Conservation (phyloP, 2,113 vertebrate genomes). For the Sinocyclocheilus rhinocerous region DNA sequence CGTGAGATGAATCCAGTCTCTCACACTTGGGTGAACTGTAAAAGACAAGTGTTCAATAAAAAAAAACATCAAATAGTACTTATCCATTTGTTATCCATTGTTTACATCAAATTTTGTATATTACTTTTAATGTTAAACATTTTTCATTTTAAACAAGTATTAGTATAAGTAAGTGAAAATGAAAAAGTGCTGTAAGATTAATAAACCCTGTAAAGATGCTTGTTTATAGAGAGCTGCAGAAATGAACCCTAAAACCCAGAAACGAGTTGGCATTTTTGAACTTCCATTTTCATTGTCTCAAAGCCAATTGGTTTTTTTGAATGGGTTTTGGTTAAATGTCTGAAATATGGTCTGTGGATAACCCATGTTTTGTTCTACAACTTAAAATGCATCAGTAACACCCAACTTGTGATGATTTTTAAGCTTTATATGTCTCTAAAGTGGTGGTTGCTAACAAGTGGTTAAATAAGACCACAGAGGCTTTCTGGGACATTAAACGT, state of each 20-base stretch:
- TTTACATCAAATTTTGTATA: too few relatives aligned
- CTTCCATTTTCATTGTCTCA: not conserved
- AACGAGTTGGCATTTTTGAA: too few relatives aligned
- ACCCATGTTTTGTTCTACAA: not conserved
- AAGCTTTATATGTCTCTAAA: not conserved
- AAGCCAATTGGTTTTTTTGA: not conserved
- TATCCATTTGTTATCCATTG: too few relatives aligned
- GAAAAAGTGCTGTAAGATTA: not conserved
- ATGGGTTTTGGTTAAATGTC: not conserved
- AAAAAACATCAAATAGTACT: not conserved
- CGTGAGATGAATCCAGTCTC: too few relatives aligned
- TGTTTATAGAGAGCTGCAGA: not conserved
- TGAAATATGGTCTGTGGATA: not conserved
- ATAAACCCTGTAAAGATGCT: not conserved
- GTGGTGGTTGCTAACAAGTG: not conserved
- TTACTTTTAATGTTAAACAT: too few relatives aligned
- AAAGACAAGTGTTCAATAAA: not conserved
- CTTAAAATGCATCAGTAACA: not conserved
- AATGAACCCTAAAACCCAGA: not conserved
- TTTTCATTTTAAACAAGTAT: too few relatives aligned
- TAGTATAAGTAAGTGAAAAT: not conserved
- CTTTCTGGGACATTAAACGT: not conserved
- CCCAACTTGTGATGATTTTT: not conserved
- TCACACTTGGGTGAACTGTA: too few relatives aligned
- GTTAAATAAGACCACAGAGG: not conserved